A percentile compares a stretch with the other conserved stretches of the same genome.
phyloP scores from a whole-genome alignment of 2,113 vertebrate genomes.

The Forbesichthys agassizii region DNA sequence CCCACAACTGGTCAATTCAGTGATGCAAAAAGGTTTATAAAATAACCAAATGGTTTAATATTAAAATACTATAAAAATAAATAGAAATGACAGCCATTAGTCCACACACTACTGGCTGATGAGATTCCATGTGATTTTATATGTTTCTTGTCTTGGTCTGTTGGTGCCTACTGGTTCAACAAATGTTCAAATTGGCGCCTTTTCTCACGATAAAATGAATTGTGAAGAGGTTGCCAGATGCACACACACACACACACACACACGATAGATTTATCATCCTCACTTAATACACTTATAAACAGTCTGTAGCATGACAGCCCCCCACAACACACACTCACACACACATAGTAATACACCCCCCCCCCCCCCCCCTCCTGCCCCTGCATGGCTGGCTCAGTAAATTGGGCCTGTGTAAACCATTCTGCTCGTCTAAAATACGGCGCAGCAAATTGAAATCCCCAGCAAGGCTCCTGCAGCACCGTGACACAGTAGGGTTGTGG shows the following conservation, averaged over 20 bases:
- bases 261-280: conserved; percentile 66
- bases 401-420: conserved; percentile 72
- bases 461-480: conserved; percentile 58
- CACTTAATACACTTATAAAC: conserved; percentile 72
- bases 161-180: no score
- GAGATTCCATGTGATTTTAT: no score
- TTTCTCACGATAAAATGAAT: no score
- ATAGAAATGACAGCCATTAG: no score
- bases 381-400: conserved; percentile 52
- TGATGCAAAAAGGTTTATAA: no score
- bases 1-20: neutral
- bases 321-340: conserved; percentile 5
- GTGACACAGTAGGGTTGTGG: conserved; percentile 58
- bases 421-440: conserved; percentile 63
- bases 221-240: no score
- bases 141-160: no score
- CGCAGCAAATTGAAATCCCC: conserved; percentile 72
- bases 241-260: neutral
- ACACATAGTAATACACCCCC: neutral
- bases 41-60: no score
- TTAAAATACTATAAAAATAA: no score
- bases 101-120: no score
- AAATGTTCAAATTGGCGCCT: no score
- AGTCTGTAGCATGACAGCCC: conserved; percentile 55
- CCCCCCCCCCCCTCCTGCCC: conserved; percentile 34